Evolutionary conservation across 2,888 invertebrate genomes (phyloP), one percentile per base, ranked within the genome.

Genomic region (Alentia gelatinosa): DNA sequence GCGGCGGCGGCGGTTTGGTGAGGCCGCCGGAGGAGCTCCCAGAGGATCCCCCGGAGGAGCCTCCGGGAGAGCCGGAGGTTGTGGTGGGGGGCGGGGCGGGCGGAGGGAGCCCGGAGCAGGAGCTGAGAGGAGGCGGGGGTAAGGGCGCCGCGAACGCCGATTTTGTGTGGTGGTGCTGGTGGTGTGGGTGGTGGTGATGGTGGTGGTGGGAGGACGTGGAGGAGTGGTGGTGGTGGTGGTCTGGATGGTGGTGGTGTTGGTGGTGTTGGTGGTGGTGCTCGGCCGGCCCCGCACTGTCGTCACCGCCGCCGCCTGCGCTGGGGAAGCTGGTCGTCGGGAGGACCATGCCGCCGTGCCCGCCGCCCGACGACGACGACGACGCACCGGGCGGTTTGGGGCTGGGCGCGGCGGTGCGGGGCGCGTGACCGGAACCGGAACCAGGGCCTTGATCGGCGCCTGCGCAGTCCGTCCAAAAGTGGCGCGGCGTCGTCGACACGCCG

Each of bases 381-480:
- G 15, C 86, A 12, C 50, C 86, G 3, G 50, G 86, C 47, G 79
- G n/a, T 30, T 50, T 50, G 5, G 42, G 86, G 19, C 50, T 42
- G 40, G n/a, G 42, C 15, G 40, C 40, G 3, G 26, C 47, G 7
- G 26, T 7, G 26, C 50, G n/a, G 50, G 86, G 23, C 5, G 47
- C 9, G 30, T 0, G 47, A 47, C 33, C 26, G 9, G 86, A 33
- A 30, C 33, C 30, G 47, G 33, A 26, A 12, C 33, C 50, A 0
- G 50, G 37, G 79, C 42, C 30, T 23, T 47, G 26, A 26, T 33
- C 47, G 26, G 47, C 86, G 26, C 86, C 86, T 7, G 86, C 42
- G 47, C 86, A 86, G 47, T 86, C 86, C 26, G 86, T 9, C 86
- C 86, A 86, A 47, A 47, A 86, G 50, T 86, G 47, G n/a, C 86